Conservation (phyloP, 2,797 vertebrate species). For the Champsocephalus esox region DNA sequence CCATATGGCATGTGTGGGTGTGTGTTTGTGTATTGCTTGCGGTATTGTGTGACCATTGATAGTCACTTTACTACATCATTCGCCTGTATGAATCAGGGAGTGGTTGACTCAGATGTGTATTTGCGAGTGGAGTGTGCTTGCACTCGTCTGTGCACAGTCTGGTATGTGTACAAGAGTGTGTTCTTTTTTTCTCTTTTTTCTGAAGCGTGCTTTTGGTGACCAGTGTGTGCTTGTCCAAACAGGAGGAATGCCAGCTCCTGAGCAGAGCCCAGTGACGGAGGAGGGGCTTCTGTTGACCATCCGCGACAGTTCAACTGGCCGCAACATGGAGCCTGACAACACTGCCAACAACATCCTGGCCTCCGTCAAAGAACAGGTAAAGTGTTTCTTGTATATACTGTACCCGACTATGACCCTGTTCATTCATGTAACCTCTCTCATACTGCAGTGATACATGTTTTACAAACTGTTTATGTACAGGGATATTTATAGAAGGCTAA, state of each 20-base stretch:
- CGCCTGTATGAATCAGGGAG: conserved; percentile 25
- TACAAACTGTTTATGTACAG: conserved; percentile 12
- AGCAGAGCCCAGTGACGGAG: conserved; percentile 90
- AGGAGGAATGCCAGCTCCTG: conserved; percentile 97
- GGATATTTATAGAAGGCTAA: conserved; percentile 18
- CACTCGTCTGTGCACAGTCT: conserved; percentile 16
- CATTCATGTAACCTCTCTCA: conserved; percentile 14
- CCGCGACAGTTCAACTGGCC: conserved; percentile 86
- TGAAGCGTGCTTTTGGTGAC: conserved; percentile 46
- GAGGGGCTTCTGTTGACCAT: conserved; percentile 89
- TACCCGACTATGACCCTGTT: background rate
- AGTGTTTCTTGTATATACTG: conserved; percentile 1
- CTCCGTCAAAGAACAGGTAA: conserved; percentile 98
- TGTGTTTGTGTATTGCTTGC: conserved; percentile 61
- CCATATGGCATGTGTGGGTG: conserved; percentile 79
- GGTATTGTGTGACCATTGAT: conserved; percentile 54
- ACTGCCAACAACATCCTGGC: conserved; percentile 97
- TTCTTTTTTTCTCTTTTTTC: background rate
- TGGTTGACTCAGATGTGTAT: conserved; percentile 45
- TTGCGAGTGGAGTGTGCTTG: conserved; percentile 40
- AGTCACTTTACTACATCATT: conserved; percentile 50
- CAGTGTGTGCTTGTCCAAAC: conserved; percentile 52
- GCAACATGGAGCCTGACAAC: conserved; percentile 91
- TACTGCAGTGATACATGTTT: conserved; percentile 10
- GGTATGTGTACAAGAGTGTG: conserved; percentile 36